Evolutionary conservation across 2,888 invertebrate genomes (phyloP).

Genomic region (Brachycybe producta): DNA sequence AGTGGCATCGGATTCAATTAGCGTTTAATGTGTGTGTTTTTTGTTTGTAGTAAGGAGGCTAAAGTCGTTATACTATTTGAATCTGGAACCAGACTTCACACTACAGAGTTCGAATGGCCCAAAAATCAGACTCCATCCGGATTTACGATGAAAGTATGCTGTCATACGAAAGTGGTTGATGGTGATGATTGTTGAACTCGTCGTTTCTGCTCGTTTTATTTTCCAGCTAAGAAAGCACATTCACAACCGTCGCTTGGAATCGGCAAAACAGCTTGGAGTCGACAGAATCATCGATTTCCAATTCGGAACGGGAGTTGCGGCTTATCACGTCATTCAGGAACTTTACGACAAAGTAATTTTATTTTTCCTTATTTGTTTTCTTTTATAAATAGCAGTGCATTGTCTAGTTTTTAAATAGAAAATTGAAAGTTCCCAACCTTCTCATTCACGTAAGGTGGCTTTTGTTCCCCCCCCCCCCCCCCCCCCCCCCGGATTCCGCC

Average conservation of each 20-base stretch:
- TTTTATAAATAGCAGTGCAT: neutral
- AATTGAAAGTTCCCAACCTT: neutral
- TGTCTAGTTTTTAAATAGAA: no score
- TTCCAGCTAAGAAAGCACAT: slow-evolving; percentile 84
- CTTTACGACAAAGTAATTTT: slow-evolving; percentile 57
- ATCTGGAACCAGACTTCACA: slow-evolving; percentile 86
- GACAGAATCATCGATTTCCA: slow-evolving; percentile 91
- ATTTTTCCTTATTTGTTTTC: neutral
- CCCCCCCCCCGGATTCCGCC: no score
- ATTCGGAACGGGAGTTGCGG: slow-evolving; percentile 85
- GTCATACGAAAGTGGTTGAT: neutral
- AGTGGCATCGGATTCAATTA: no score
- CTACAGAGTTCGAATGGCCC: slow-evolving; percentile 95
- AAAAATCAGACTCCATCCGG: slow-evolving; percentile 90
- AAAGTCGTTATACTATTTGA: slow-evolving; percentile 81
- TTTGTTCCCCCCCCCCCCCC: no score
- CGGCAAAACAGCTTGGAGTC: slow-evolving; percentile 68
- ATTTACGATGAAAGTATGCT: slow-evolving; percentile 85
- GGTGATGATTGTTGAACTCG: no score
- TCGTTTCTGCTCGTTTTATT: slow-evolving; percentile 1
- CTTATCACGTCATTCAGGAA: slow-evolving; percentile 89
- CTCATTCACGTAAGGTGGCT: neutral
- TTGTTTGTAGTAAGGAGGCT: slow-evolving; percentile 68
- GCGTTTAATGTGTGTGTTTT: no score
- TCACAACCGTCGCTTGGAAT: slow-evolving; percentile 84